Conservation (phyloP, 2,113 vertebrate genomes). For the Orthonyx spaldingii region DNA sequence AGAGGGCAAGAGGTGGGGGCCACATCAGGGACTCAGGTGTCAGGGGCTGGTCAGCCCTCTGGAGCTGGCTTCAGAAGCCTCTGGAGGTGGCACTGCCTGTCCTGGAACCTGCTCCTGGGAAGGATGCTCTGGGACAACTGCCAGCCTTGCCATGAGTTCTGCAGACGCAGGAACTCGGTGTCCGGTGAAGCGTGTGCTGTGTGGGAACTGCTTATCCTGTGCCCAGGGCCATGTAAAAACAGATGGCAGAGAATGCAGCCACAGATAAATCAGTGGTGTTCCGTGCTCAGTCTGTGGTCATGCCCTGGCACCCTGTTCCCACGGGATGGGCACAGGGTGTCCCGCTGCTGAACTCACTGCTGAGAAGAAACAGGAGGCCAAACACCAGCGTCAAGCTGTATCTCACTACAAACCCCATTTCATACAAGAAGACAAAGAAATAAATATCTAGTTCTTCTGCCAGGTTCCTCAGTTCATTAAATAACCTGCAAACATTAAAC, state of each 20-base stretch:
- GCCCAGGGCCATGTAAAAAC: constrained; percentile 64
- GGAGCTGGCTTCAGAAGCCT: neutral
- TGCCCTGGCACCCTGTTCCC: neutral
- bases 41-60: neutral
- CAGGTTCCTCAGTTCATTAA: constrained; percentile 52
- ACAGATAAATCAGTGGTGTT: constrained; percentile 42
- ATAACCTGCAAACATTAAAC: constrained; percentile 47
- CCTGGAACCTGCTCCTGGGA: constrained; percentile 20
- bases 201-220: constrained; percentile 63
- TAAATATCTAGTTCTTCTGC: neutral
- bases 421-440: neutral
- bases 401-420: neutral
- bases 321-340: accelerated
- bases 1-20: neutral
- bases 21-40: accelerated
- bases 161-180: constrained; percentile 65
- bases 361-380: neutral
- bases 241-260: constrained; percentile 61
- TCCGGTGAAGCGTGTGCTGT: constrained; percentile 40
- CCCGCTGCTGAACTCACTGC: accelerated
- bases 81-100: constrained; percentile 40
- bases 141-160: constrained; percentile 63
- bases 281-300: neutral
- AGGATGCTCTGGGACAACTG: constrained; percentile 58
- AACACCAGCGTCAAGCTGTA: accelerated